Evolutionary conservation across 2,113 vertebrate species (phyloP), one percentile per base, ranked within the genome.

Genomic region (Tragelaphus scriptus): DNA sequence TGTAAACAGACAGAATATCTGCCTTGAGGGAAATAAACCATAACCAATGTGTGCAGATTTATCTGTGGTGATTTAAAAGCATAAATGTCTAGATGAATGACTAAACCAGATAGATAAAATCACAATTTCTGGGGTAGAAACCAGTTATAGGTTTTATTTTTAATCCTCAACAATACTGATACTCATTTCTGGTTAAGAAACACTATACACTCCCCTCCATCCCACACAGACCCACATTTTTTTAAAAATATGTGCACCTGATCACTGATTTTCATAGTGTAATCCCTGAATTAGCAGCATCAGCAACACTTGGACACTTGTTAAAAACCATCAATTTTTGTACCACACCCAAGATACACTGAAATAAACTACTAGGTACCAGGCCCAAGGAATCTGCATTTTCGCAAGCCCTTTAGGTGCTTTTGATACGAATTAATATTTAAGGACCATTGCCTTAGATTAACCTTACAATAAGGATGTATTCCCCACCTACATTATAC

Each of bases 201-300:
- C 4, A 79, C 30, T n/a, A 6, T 2, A 21, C 1, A 1, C 3
- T 6, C 9, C 32, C 7, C 47, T 0, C 1, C 0, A 0, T 14
- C 3, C 21, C n/a, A 15, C 28, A 55, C 28, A 36, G n/a, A 90
- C 2, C 9, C 8, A 79, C 5, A 21, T 4, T 28, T 28, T 61
- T 61, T 68, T 17, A 17, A 15, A 6, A 16, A 3, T 95, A 3
- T 4, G 17, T 25, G 1, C 0, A 58, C 16, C 47, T 71, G 26
- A 40, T 59, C 23, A 11, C 17, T 63, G 14, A 56, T 55, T 71
- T 49, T 77, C 11, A 26, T 51, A 93, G 2, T 25, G 10, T 81
- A 21, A 25, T 85, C 7, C 32, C 5, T 65, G 8, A 15, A 91
- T 4, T 32, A 47, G 23, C 2, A 89, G 2, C 25, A 58, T 61